Percentiles rank a stretch among this genome's conserved stretches.
phyloP scores from a whole-genome alignment of 2,797 vertebrate genomes.

The Halcyon smyrnensis region DNA sequence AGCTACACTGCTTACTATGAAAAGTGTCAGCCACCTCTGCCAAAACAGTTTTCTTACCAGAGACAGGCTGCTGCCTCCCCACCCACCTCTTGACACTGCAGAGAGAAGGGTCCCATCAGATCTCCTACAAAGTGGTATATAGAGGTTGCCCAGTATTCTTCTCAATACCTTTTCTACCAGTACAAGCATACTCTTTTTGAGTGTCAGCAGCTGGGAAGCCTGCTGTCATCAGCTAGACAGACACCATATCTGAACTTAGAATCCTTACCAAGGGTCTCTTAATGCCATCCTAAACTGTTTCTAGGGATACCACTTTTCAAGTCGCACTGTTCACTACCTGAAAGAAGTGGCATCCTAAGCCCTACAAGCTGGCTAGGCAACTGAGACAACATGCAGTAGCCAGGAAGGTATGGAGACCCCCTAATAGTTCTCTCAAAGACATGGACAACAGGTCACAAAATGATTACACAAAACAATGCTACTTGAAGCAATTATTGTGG shows the following conservation, averaged over 20 bases:
- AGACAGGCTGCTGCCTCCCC: neutral
- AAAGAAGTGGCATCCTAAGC: neutral
- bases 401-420: neutral
- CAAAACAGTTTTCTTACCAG: neutral
- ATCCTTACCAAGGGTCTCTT: neutral
- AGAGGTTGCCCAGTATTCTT: neutral
- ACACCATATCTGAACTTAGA: neutral
- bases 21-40: neutral
- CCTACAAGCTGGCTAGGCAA: neutral
- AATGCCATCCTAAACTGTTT: neutral
- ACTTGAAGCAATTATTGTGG: neutral
- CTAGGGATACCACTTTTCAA: neutral
- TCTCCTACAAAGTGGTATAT: neutral
- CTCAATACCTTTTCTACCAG: neutral
- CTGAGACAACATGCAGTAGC: neutral
- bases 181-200: neutral
- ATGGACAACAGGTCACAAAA: neutral
- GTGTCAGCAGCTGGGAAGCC: neutral
- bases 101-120: neutral
- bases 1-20: neutral
- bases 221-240: neutral
- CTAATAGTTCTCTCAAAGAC: neutral
- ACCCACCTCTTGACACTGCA: neutral
- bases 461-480: neutral
- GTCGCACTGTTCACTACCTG: neutral